Evolutionary conservation across 2,888 invertebrate species (phyloP).

Genomic region (Leptothorax acervorum): DNA sequence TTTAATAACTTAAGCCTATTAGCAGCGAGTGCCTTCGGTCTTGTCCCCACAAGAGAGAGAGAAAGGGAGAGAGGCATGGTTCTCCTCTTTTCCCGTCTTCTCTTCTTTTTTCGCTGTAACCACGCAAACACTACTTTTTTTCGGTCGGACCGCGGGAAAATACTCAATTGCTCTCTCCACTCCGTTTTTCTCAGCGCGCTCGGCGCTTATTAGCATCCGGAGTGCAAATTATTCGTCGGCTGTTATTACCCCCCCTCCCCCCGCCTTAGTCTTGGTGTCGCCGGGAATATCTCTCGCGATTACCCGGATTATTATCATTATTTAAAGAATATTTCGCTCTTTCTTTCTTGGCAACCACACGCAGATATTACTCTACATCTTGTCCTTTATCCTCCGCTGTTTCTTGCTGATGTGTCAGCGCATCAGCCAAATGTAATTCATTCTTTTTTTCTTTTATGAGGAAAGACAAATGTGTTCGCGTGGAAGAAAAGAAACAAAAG

Average conservation of each 20-base stretch:
- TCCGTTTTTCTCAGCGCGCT: slow-evolving; percentile 21
- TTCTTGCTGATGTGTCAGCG: neutral
- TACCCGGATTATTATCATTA: slow-evolving; percentile 37
- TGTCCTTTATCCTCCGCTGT: neutral
- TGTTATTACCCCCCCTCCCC: slow-evolving; percentile 25
- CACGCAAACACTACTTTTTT: slow-evolving; percentile 60
- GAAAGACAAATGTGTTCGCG: neutral
- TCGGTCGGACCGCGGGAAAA: slow-evolving; percentile 45
- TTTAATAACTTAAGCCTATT: slow-evolving; percentile 80
- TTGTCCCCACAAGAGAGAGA: slow-evolving; percentile 26
- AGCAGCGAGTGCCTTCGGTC: slow-evolving; percentile 68
- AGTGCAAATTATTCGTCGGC: slow-evolving; percentile 46
- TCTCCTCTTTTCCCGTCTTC: slow-evolving; percentile 7
- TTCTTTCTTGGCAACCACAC: neutral
- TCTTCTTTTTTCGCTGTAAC: slow-evolving; percentile 38
- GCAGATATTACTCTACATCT: neutral
- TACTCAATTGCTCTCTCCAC: slow-evolving; percentile 35
- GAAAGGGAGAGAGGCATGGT: neutral
- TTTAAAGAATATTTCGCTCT: slow-evolving; percentile 19
- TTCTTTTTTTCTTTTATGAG: neutral
- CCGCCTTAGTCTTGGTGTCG: neutral
- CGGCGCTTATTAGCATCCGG: slow-evolving; percentile 43
- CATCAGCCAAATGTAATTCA: slow-evolving; percentile 3
- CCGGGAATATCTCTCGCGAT: slow-evolving; percentile 27
- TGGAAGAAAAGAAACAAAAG: neutral